Evolutionary conservation across 2,113 vertebrate genomes (phyloP), one percentile per base, ranked within the genome.

Genomic region (Nematolebias whitei): DNA sequence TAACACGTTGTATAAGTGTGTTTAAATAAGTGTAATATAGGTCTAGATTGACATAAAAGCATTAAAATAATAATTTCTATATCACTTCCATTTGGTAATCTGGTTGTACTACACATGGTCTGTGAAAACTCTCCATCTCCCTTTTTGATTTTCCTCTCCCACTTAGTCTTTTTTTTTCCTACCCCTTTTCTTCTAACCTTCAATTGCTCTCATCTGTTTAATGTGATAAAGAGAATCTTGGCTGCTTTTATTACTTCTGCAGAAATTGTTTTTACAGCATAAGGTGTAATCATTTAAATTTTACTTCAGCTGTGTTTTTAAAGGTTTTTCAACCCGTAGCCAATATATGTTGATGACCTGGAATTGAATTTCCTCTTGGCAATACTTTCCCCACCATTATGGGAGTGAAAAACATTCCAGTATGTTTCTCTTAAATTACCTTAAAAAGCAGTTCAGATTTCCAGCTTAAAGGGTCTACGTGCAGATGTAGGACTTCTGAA

Each of bases 311-410:
- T 26, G 9, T 18, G 23, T 71, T 73, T 78, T 78, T 53, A 76
- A 71, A 79, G 80, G 62, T 71, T 78, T 63, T 44, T 59, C 74
- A 45, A 45, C 78, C 74, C 74, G 63, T 80, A 63, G 54, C 45
- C 60, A 49, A 2, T 6, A 48, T 60, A 63, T 68, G 60, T 72
- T 77, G 79, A 77, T 78, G 65, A 84, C 50, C 59, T 70, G 58
- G 62, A 84, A 85, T 82, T 79, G 22, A 59, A 84, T 84, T 82
- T 82, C 63, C 58, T 65, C 47, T 61, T 45, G 61, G 69, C 60
- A 80, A 47, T 73, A 13, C 70, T 71, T 77, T 81, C 65, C 49
- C 32, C 14, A 43, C 50, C 22, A 63, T 64, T n/a, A 54, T 70
- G 40, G 55, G 43, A 20, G 16, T 5, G 6, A 44, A 44, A 35